Percentiles rank a stretch among this genome's conserved stretches.
These are phyloP conservation scores for Meloidogyne floridensis DNA, from an alignment of 1,140 invertebrate genomes.

Conservation along the genomic window DNA sequence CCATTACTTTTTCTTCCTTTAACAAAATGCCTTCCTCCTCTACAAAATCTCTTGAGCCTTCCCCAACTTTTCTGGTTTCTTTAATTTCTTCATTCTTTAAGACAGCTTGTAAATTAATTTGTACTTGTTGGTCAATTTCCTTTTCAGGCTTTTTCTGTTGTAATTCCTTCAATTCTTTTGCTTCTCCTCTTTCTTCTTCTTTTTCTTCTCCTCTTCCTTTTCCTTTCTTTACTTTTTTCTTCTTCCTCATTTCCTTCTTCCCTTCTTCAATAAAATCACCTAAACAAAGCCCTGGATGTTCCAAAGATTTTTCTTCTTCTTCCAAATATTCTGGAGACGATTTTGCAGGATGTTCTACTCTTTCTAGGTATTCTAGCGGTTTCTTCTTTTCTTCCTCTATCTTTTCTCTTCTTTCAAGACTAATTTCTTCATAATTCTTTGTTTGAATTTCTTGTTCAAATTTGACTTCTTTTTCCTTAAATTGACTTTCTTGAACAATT, in stretches of 20 bases:
- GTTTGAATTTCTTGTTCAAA: not conserved
- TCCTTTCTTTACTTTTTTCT: not conserved
- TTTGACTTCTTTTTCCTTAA: constrained; percentile 27
- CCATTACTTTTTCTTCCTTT: too few species aligned
- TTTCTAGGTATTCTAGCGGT: too few species aligned
- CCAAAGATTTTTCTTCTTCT: not conserved
- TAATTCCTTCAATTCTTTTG: not conserved
- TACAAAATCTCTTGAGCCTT: too few species aligned
- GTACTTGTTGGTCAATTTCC: not conserved
- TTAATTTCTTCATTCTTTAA: too few species aligned
- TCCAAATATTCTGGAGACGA: too few species aligned
- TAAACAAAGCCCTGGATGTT: constrained; percentile 31
- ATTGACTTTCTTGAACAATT: not conserved
- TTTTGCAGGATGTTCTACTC: too few species aligned
- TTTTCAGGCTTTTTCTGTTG: not conserved
- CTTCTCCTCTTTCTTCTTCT: not conserved
- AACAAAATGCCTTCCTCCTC: too few species aligned
- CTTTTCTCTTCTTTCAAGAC: not conserved
- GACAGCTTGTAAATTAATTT: too few species aligned
- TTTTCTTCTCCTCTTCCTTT: constrained; percentile 6
- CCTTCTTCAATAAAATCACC: not conserved
- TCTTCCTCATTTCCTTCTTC: not conserved
- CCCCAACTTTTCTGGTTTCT: too few species aligned
- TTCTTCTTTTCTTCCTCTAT: not conserved
- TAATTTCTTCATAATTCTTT: constrained; percentile 17